Percentiles rank a stretch among this genome's conserved stretches.
Evolutionary conservation across 2,113 vertebrate genomes (phyloP).

Genomic region (Forbesichthys papilliferus): DNA sequence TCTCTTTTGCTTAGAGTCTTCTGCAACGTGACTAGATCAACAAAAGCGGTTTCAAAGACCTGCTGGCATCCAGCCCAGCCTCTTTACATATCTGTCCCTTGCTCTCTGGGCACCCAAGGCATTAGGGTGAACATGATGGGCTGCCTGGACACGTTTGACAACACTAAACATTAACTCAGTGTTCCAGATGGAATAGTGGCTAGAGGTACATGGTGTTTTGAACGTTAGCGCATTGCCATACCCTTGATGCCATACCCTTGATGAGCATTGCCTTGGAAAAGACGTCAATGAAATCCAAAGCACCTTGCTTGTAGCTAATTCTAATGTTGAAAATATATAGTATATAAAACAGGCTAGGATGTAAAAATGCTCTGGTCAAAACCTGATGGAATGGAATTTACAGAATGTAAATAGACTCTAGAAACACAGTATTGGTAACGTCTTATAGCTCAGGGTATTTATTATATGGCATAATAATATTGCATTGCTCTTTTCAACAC

Average conservation of each 20-base stretch:
- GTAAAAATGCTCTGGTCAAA: background rate
- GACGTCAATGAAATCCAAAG: background rate
- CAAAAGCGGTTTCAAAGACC: background rate
- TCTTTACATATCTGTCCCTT: background rate
- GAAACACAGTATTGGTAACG: background rate
- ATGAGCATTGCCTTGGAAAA: background rate
- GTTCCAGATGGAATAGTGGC: background rate
- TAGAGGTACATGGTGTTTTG: background rate
- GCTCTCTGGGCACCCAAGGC: background rate
- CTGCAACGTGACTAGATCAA: constrained; percentile 4
- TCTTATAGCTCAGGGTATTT: background rate
- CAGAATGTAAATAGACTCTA: no score
- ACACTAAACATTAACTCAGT: constrained; percentile 14
- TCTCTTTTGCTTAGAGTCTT: background rate
- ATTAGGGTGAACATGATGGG: constrained; percentile 17
- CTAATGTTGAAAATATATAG: no score
- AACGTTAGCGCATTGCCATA: background rate
- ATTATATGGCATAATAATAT: background rate
- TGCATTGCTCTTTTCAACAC: background rate
- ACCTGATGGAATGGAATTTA: no score
- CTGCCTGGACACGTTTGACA: constrained; percentile 19
- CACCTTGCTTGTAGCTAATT: background rate
- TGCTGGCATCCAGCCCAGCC: constrained; percentile 9
- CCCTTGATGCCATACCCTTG: no score
- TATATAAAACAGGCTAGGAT: no score